Base-by-base conservation (phyloP, 2,797 vertebrate genomes). In the Peromyscus aztecus region DNA sequence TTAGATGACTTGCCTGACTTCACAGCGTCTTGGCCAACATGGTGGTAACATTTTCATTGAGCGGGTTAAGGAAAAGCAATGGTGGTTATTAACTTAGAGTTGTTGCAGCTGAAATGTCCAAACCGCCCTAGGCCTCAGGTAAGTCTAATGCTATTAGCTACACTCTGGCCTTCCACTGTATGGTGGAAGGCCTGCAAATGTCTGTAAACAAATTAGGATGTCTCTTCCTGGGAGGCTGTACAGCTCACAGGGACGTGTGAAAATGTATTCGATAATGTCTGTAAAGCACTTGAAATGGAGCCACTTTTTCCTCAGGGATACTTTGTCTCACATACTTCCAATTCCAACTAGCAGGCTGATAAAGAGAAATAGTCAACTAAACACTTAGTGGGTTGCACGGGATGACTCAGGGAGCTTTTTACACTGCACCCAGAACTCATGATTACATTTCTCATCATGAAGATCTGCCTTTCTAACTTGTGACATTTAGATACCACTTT, bases 401-500 rank as follows among this genome's bases (percentile, higher is more conserved):
- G 75, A 63, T 97, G 96, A 96, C 82, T 95, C 96, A 95, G 46
- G 52, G 49, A 76, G 89, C 94, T 95, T 97, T 95, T 91, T 84
- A 92, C 78, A 89, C 81, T 17, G 5, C 52, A 59, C 59, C 69
- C 31, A 89, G 82, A 97, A 95, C 77, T 91, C 84, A 89, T n/a
- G 90, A 67, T 97, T 96, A 73, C 0, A 24, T 94, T 94, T 94
- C 77, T 84, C 83, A 81, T 87, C 86, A 69, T 67, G 86, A 91
- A 94, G 93, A 81, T 95, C 63, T 97, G 86, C 59, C 91, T 95
- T 95, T 96, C 65, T 87, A 67, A 89, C 63, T 75, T 85, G 78
- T 97, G 94, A 96, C 94, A 96, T 95, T 97, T 97, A 97, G 94
- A 90, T 93, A 95, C 52, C 27, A 93, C 97, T 97, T 97, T 93